These are phyloP conservation scores for Apantesis nais DNA, from an alignment of 2,888 invertebrate species.

Conservation along the genomic window DNA sequence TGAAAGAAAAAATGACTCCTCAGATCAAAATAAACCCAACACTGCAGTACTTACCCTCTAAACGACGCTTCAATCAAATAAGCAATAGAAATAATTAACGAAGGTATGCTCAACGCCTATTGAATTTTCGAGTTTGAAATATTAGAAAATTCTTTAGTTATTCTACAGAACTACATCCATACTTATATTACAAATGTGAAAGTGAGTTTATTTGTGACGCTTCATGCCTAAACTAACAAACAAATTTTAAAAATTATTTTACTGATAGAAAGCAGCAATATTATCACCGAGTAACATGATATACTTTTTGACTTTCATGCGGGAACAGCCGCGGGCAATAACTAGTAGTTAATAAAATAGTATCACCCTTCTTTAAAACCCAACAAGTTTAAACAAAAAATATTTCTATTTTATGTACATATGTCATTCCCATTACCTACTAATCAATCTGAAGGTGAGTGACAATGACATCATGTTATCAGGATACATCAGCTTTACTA, in stretches of 20 bases:
- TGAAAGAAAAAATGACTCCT: not conserved
- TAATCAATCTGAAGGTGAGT: slow-evolving; percentile 21
- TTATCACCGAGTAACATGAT: too few species aligned
- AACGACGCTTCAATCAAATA: not conserved
- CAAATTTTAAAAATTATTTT: too few species aligned
- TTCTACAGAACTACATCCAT: too few species aligned
- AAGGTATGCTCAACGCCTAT: slow-evolving; percentile 29
- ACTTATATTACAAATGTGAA: too few species aligned
- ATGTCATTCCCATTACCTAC: slow-evolving; percentile 1
- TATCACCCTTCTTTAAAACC: not conserved
- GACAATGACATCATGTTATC: slow-evolving; percentile 21
- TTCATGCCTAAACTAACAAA: too few species aligned
- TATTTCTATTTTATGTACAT: not conserved
- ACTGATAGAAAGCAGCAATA: too few species aligned
- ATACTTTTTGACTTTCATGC: too few species aligned
- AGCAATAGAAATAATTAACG: slow-evolving; percentile 20
- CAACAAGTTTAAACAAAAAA: not conserved
- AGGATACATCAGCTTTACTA: slow-evolving; percentile 10
- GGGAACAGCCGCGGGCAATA: too few species aligned
- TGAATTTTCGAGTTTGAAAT: slow-evolving; percentile 56
- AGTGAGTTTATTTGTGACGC: too few species aligned
- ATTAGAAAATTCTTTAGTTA: slow-evolving; percentile 6
- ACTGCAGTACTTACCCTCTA: too few species aligned
- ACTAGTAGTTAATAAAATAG: too few species aligned
- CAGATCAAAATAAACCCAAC: not conserved